phyloP scores from a whole-genome alignment of 2,797 vertebrate genomes.

The Cyprinodon diabolis region DNA sequence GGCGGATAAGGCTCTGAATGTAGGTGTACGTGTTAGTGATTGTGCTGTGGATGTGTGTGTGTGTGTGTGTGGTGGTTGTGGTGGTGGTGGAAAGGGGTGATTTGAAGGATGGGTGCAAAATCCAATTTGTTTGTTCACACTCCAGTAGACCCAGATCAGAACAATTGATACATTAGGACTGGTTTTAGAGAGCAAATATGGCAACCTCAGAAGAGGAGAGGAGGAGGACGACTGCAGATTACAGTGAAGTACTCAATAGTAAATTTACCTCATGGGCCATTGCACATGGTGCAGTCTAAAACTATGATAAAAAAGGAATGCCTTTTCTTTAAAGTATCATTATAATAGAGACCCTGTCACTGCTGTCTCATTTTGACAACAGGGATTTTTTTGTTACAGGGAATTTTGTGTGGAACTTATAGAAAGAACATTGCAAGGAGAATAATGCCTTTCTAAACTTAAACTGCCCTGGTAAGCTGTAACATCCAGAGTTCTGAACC shows the following conservation, averaged over 20 bases:
- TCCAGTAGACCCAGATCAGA: slow-evolving; percentile 72
- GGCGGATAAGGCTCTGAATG: slow-evolving; percentile 37
- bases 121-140: slow-evolving; percentile 78
- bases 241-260: slow-evolving; percentile 64
- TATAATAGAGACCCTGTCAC: slow-evolving; percentile 58
- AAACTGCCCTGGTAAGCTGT: slow-evolving; percentile 39
- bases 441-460: slow-evolving; percentile 52
- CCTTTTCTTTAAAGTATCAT: slow-evolving; percentile 71
- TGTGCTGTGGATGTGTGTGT: too few relatives aligned
- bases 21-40: too few relatives aligned
- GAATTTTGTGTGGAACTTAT: slow-evolving; percentile 38
- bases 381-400: slow-evolving; percentile 62
- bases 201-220: slow-evolving; percentile 27
- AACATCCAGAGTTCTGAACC: slow-evolving; percentile 54
- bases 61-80: too few relatives aligned
- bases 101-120: slow-evolving; percentile 64
- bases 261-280: slow-evolving; percentile 71
- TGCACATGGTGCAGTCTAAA: slow-evolving; percentile 69
- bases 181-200: slow-evolving; percentile 69
- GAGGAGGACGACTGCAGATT: slow-evolving; percentile 42
- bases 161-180: slow-evolving; percentile 77
- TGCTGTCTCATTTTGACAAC: slow-evolving; percentile 47
- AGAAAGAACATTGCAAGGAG: slow-evolving; percentile 54
- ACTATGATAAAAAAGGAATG: slow-evolving; percentile 73
- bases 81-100: slow-evolving; percentile 34